Conservation (phyloP, 1,140 invertebrate genomes). For the Aphelenchoides fujianensis region DNA sequence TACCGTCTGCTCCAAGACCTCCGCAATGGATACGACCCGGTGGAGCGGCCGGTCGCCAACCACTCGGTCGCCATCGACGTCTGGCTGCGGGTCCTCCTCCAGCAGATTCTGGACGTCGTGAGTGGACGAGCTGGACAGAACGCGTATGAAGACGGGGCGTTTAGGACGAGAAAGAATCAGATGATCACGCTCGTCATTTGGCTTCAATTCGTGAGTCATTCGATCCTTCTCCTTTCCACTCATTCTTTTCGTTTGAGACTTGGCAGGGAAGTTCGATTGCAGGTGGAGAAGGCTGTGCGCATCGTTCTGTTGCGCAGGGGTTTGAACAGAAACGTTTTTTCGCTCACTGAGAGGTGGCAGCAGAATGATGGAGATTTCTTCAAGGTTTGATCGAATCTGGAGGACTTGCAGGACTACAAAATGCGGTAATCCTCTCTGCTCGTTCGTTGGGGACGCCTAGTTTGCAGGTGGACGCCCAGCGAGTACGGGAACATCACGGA, state of each 20-base stretch:
- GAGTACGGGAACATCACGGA: conserved; percentile 87
- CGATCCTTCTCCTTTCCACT: too few relatives aligned
- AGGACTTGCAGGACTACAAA: conserved; percentile 51
- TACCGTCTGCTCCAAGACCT: conserved; percentile 36
- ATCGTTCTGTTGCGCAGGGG: too few relatives aligned
- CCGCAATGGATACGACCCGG: conserved; percentile 75
- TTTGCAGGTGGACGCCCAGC: conserved; percentile 75
- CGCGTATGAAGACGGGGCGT: conserved; percentile 18
- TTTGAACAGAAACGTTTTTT: too few relatives aligned
- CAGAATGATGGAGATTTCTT: too few relatives aligned
- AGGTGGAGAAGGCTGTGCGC: neutral
- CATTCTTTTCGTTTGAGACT: neutral
- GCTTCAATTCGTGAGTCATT: conserved; percentile 49
- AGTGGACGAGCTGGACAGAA: too few relatives aligned
- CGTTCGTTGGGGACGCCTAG: neutral
- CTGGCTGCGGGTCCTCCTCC: conserved; percentile 92
- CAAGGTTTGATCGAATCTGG: too few relatives aligned
- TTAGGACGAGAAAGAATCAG: conserved; percentile 54
- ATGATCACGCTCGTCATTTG: conserved; percentile 53
- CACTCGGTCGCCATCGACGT: conserved; percentile 90
- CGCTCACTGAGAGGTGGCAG: too few relatives aligned
- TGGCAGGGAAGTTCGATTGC: neutral
- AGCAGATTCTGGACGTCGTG: conserved; percentile 99
- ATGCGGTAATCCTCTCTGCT: conserved; percentile 23
- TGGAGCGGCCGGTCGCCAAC: conserved; percentile 91